Percentiles rank a stretch among this genome's conserved stretches.
Evolutionary conservation across 2,888 invertebrate species (phyloP).

Genomic region (Macropis europaea): DNA sequence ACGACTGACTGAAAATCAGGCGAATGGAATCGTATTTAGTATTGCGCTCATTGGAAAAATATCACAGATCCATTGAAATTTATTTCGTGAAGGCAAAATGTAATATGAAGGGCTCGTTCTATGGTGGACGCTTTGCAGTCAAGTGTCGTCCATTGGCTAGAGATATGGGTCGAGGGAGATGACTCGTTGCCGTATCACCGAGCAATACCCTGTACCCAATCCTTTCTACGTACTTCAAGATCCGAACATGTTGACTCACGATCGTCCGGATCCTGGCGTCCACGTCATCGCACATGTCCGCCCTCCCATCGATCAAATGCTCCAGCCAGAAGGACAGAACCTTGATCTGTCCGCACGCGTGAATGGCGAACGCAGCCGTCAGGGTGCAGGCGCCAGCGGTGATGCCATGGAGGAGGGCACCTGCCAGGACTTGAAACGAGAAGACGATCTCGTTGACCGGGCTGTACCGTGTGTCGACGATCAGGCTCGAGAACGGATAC

Average conservation of each 20-base stretch:
- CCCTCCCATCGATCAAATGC: conserved; percentile 33
- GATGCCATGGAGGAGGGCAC: conserved; percentile 37
- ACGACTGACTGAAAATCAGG: no score
- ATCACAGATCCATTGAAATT: no score
- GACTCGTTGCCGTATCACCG: no score
- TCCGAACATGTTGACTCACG: conserved; percentile 47
- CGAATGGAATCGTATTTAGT: no score
- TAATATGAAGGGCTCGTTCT: no score
- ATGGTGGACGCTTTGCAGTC: no score
- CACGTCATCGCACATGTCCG: background rate
- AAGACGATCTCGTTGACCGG: conserved; percentile 57
- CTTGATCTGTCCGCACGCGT: conserved; percentile 61
- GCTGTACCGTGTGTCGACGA: conserved; percentile 41
- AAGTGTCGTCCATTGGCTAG: no score
- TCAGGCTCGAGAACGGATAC: conserved; percentile 38
- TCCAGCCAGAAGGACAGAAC: conserved; percentile 48
- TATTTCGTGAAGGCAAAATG: no score
- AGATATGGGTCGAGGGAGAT: no score
- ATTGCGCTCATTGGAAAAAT: no score
- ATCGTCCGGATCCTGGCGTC: conserved; percentile 34
- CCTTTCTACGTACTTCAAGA: conserved; percentile 36
- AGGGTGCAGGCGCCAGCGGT: conserved; percentile 46
- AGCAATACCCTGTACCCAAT: no score
- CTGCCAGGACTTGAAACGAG: conserved; percentile 30
- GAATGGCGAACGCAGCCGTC: conserved; percentile 52